Percentiles rank a stretch among this genome's conserved stretches.
Conservation (phyloP, 2,113 vertebrate genomes). For the Varanus komodoensis region DNA sequence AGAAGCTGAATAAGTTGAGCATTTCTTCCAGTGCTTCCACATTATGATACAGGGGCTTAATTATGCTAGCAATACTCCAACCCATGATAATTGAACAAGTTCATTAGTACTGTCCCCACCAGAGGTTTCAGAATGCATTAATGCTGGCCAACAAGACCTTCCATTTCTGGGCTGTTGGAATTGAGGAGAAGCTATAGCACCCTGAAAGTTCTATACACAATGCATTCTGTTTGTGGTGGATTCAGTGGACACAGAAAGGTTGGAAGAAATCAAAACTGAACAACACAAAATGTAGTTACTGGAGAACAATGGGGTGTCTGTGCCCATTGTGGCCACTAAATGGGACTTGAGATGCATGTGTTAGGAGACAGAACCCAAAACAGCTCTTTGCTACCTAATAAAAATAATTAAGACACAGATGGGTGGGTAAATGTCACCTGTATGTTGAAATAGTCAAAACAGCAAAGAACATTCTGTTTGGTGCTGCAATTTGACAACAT, state of each 20-base stretch:
- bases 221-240: slow-evolving; percentile 98
- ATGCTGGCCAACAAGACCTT: slow-evolving; percentile 88
- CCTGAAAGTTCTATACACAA: slow-evolving; percentile 96
- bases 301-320: slow-evolving; percentile 94
- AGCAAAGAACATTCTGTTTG: slow-evolving; percentile 57
- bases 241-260: slow-evolving; percentile 92
- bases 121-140: slow-evolving; percentile 92
- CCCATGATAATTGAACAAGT: slow-evolving; percentile 95
- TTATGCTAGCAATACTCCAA: slow-evolving; percentile 94
- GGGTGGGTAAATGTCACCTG: slow-evolving; percentile 71
- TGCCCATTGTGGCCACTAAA: slow-evolving; percentile 96
- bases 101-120: slow-evolving; percentile 97
- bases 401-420: slow-evolving; percentile 66
- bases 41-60: slow-evolving; percentile 95
- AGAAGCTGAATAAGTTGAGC: slow-evolving; percentile 85
- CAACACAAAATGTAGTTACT: slow-evolving; percentile 93
- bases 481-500: slow-evolving; percentile 68
- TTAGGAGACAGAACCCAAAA: slow-evolving; percentile 17
- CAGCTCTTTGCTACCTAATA: too few species aligned
- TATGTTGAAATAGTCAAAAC: slow-evolving; percentile 70
- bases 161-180: slow-evolving; percentile 98
- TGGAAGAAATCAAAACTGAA: slow-evolving; percentile 98
- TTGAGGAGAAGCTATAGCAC: slow-evolving; percentile 95
- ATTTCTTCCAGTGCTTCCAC: slow-evolving; percentile 92
- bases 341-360: slow-evolving; percentile 94